Percentiles rank a stretch among this genome's conserved stretches.
These are phyloP conservation scores for Xerus rutilus DNA, from an alignment of 2,797 vertebrate genomes.

Conservation along the genomic window DNA sequence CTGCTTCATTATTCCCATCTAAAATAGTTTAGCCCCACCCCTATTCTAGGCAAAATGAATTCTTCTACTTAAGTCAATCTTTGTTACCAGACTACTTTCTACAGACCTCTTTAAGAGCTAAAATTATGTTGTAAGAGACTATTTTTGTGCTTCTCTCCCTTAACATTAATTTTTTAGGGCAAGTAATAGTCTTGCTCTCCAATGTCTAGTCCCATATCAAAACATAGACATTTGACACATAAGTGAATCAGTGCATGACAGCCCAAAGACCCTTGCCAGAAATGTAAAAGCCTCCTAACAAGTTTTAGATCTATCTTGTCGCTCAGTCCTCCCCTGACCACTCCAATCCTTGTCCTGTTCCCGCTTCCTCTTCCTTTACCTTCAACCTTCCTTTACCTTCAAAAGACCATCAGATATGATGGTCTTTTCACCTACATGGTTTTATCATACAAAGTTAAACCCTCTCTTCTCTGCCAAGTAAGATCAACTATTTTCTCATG, in stretches of 20 bases:
- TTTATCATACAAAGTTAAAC: not conserved
- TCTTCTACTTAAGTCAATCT: not conserved
- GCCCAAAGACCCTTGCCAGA: not conserved
- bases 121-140: not conserved
- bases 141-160: not conserved
- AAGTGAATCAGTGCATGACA: not conserved
- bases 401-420: not conserved
- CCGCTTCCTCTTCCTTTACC: not conserved
- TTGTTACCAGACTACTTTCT: not conserved
- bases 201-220: not conserved
- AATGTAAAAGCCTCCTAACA: not conserved
- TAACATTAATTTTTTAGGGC: not conserved
- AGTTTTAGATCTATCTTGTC: not conserved
- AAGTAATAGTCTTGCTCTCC: not conserved
- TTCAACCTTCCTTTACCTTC: not conserved
- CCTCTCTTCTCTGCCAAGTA: not conserved
- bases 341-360: not conserved
- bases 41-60: slow-evolving; percentile 3
- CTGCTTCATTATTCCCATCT: not conserved
- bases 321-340: not conserved
- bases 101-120: not conserved
- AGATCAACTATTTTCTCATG: not conserved
- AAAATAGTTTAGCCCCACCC: not conserved
- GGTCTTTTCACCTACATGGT: not conserved
- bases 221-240: not conserved